Evolutionary conservation across 2,113 vertebrate species (phyloP), one percentile per base, ranked within the genome.

Genomic region (Salvelinus sp.): DNA sequence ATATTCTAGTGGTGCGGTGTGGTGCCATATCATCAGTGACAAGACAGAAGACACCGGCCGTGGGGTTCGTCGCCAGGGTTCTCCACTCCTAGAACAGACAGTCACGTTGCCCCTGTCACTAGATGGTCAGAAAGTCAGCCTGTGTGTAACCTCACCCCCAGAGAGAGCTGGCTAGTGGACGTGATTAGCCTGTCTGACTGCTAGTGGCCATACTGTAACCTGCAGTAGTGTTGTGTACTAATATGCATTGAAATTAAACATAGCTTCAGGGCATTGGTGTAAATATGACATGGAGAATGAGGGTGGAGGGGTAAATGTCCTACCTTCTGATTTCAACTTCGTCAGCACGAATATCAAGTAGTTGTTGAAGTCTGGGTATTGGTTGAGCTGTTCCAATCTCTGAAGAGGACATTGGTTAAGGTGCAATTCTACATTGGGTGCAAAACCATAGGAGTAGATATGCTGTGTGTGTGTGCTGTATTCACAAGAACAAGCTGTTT

Each of bases 361-460:
- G 93, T 97, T 99, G 93, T 99, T 99, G 83, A 99, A 98, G 93
- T 99, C 97, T 77, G 97, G 97, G 88, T 95, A 99, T 81, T 99
- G 97, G 93, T 98, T 99, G 72, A 99, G 94, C 91, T 99, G 97
- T 90, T 99, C 97, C 74, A 99, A 94, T 97, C 98, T 97, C 97
- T 99, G 93, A 84, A 89, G 50, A 86, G 82, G 73, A 86, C 80
- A 44, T 77, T 75, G 83, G 92, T 95, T 94, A 94, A 97, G 95
- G 95, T 54, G 50, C 13, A 54, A 18, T 3, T 16, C 50, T 54
- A 54, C 13, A 54, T 54, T 54, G 50, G 50, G 14, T 54, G 12
- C 50, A 54, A 14, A 54, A 18, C 50, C 50, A 54, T 54, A 44
- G 38, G 16, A 54, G 50, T 54, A 54, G 16, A 54, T 5, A 54